phyloP scores from a whole-genome alignment of 2,888 invertebrate species.

The Myopa testacea region DNA sequence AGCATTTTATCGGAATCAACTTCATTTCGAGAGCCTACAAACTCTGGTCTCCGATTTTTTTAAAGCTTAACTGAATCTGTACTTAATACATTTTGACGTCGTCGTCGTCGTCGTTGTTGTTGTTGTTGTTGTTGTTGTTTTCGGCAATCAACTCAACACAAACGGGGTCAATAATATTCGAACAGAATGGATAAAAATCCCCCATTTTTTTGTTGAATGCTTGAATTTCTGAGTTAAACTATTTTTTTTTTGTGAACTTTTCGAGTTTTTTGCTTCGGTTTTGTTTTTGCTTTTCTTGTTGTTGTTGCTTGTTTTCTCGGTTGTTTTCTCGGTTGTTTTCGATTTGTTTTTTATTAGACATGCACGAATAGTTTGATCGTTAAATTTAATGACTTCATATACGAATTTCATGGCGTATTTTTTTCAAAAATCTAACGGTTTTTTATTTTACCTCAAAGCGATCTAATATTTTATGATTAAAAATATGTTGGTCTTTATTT shows the following conservation, averaged over 20 bases:
- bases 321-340: background rate
- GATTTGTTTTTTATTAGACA: background rate
- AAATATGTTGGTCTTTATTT: no score
- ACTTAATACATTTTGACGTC: background rate
- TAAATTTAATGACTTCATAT: background rate
- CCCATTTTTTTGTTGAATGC: no score
- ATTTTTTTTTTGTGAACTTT: background rate
- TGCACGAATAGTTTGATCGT: slow-evolving; percentile 31
- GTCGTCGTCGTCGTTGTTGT: slow-evolving; percentile 4
- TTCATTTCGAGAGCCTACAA: no score
- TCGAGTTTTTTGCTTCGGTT: no score
- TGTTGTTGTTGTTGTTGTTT: background rate
- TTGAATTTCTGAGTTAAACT: no score
- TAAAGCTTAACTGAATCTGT: background rate
- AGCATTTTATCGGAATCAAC: no score
- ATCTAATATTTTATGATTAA: no score
- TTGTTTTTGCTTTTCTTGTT: no score
- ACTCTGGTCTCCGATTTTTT: no score
- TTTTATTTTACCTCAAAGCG: no score
- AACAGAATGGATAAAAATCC: slow-evolving; percentile 45
- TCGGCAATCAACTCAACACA: background rate
- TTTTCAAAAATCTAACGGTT: no score
- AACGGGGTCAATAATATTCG: slow-evolving; percentile 58
- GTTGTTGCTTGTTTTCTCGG: background rate
- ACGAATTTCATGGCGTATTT: no score